Base-by-base conservation (phyloP, 2,113 vertebrate genomes). In the Ploceus nigricollis region DNA sequence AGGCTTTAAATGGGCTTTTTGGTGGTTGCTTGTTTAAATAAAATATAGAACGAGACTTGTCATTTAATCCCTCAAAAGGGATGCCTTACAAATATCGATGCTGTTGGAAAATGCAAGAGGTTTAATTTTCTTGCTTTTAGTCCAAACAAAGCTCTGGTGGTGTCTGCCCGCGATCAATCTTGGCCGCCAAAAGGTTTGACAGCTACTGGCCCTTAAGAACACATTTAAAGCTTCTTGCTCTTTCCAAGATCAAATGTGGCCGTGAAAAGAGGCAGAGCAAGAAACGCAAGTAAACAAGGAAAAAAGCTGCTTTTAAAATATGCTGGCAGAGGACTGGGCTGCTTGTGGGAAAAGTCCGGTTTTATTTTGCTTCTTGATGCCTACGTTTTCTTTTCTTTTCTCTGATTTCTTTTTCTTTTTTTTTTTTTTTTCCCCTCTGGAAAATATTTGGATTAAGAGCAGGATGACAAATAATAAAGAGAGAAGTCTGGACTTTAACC, bases 61-160 rank as follows among this genome's bases (percentile, higher is more conserved):
- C 93, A 85, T 83, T 96, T 95, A 97, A 96, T 93, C 96, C 95
- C 94, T 93, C 81, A 82, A 82, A 97, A 96, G 94, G 96, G 93
- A 82, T 85, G 92, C 96, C 96, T 97, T 96, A 97, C 97, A 98
- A 97, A 98, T 98, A 98, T 97, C 97, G 97, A 98, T 97, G 96
- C 96, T 97, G 97, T 96, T 97, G 96, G 97, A 98, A 98, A 98
- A 98, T 97, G 96, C 95, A 94, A 96, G 93, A 92, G 96, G 97
- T 98, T 98, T 98, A 97, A 98, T 99, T 99, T 99, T 99, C 98
- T 99, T 99, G 99, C 99, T 98, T 99, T 98, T 98, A 98, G 98
- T 99, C 98, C 98, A 99, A 99, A 99, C 99, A 99, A 99, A 99
- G 99, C 99, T 98, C 98, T 97, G 97, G 98, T 98, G 98, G 98